Conservation (phyloP, 2,113 vertebrate species). For the Tringa solitaria region DNA sequence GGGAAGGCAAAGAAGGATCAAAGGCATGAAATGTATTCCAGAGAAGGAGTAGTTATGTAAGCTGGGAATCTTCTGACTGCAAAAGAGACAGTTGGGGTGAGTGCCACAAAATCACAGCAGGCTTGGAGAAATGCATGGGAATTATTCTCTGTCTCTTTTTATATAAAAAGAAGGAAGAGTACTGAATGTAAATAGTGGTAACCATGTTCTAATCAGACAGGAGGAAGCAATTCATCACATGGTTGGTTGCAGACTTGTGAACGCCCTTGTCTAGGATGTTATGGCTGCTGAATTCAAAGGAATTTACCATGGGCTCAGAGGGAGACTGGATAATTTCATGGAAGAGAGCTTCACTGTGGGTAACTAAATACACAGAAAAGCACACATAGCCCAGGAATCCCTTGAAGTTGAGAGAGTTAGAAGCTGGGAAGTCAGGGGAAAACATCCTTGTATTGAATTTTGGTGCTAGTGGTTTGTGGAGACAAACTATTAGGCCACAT, state of each 20-base stretch:
- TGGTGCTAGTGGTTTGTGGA: background rate
- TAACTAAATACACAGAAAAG: background rate
- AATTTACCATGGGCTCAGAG: background rate
- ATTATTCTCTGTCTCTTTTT: background rate
- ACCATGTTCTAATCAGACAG: background rate
- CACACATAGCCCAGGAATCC: background rate
- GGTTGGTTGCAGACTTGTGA: background rate
- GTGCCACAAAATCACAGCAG: background rate
- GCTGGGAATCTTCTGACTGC: background rate
- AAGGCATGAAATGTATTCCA: background rate
- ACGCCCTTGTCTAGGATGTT: fast-evolving
- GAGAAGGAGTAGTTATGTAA: background rate
- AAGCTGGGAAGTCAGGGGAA: background rate
- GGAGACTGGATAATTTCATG: background rate
- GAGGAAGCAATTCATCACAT: background rate
- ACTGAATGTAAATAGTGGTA: background rate
- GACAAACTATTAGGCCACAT: background rate
- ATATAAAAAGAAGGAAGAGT: background rate
- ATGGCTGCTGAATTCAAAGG: background rate
- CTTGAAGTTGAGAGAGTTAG: background rate
- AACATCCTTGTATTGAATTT: background rate
- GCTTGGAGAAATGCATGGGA: background rate
- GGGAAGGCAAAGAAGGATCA: background rate
- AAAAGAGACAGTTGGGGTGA: background rate
- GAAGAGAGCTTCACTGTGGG: background rate